Conservation (phyloP, 2,113 vertebrate species). For the Odontophorus gujanensis region DNA sequence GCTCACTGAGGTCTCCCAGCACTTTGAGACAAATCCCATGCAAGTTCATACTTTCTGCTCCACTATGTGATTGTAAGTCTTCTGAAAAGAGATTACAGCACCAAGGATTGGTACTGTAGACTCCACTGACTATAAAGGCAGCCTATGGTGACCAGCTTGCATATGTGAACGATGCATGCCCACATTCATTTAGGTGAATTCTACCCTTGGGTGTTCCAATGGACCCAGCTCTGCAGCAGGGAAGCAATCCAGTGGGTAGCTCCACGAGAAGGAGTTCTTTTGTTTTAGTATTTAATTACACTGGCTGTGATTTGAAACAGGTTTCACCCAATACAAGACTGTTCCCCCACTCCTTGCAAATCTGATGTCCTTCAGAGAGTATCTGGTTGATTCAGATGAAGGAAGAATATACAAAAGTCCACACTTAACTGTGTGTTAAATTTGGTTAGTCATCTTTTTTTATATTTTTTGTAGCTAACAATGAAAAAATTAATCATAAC, state of each 20-base stretch:
- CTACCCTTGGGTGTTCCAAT: neutral
- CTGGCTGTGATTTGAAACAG: neutral
- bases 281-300: neutral
- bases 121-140: neutral
- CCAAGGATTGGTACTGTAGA: neutral
- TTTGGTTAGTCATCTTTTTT: neutral
- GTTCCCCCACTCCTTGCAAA: neutral
- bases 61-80: neutral
- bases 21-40: neutral
- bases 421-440: neutral
- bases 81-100: neutral
- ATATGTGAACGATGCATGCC: fast-evolving
- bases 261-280: neutral
- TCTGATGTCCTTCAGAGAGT: neutral
- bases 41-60: neutral
- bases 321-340: neutral
- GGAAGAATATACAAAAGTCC: neutral
- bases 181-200: neutral
- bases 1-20: neutral
- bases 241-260: fast-evolving
- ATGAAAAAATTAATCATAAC: neutral
- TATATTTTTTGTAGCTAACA: neutral
- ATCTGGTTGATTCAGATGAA: neutral
- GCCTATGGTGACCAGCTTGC: neutral
- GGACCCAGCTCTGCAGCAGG: neutral